Percentiles rank a stretch among this genome's conserved stretches.
phyloP scores from a whole-genome alignment of 1,140 invertebrate species.

The Trichonephila clavata region DNA sequence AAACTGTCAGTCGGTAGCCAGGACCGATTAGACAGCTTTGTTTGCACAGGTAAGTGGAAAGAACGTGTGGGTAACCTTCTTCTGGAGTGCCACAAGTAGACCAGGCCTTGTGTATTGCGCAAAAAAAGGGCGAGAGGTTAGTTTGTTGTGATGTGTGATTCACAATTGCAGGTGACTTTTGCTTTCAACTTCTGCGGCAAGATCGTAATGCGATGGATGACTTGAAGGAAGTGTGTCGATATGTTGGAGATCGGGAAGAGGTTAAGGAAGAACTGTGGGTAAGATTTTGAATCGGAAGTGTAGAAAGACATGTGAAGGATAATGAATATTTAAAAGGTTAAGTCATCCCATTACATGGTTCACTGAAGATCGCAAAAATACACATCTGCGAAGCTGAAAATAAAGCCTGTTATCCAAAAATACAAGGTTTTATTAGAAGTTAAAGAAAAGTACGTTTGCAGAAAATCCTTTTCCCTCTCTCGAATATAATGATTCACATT shows the following conservation, averaged over 20 bases:
- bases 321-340: no score
- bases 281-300: background rate
- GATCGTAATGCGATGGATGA: background rate
- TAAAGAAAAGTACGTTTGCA: no score
- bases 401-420: no score
- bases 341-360: no score
- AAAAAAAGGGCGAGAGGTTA: background rate
- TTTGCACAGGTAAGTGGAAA: slow-evolving; percentile 51
- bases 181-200: background rate
- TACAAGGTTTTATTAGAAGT: no score
- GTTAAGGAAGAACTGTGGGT: background rate
- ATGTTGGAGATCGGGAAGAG: background rate
- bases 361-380: no score
- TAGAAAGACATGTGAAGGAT: no score
- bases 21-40: slow-evolving; percentile 55
- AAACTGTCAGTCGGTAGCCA: background rate
- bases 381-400: no score
- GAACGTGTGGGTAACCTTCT: slow-evolving; percentile 19
- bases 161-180: background rate
- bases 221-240: background rate
- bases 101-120: background rate
- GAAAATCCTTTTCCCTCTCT: no score
- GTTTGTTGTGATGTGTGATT: slow-evolving; percentile 6
- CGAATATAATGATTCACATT: no score
- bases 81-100: slow-evolving; percentile 17